These are phyloP conservation scores for Lepidocyrtinus sp. DNA, from an alignment of 2,888 invertebrate genomes.

Conservation along the genomic window DNA sequence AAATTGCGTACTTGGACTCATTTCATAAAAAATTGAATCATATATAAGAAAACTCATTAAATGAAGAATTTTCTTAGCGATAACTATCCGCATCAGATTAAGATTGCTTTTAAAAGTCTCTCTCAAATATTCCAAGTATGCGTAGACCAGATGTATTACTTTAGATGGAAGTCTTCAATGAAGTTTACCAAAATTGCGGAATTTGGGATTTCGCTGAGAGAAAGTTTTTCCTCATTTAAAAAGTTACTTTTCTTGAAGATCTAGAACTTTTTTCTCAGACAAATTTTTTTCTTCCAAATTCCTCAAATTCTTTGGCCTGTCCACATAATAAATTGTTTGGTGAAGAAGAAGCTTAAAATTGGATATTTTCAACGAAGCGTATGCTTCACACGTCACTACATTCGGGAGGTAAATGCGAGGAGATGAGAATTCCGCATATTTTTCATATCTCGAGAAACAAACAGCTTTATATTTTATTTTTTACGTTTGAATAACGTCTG, in stretches of 20 bases:
- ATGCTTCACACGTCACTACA: too few species aligned
- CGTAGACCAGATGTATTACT: constrained; percentile 6
- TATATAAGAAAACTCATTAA: background rate
- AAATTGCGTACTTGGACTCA: constrained; percentile 25
- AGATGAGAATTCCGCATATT: background rate
- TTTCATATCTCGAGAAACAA: background rate
- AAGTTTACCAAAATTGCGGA: constrained; percentile 1
- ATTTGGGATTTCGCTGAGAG: background rate
- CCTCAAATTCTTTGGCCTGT: constrained; percentile 32
- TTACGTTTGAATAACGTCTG: background rate
- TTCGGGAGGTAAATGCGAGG: background rate
- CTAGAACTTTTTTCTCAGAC: constrained; percentile 16
- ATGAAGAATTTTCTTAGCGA: background rate
- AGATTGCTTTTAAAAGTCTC: background rate
- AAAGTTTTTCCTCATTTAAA: background rate
- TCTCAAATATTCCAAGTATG: constrained; percentile 6
- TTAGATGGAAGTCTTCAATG: background rate
- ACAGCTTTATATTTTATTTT: too few species aligned
- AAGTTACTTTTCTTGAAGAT: constrained; percentile 11
- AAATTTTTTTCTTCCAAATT: constrained; percentile 21
- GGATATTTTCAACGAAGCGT: constrained; percentile 28
- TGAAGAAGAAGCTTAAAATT: constrained; percentile 27
- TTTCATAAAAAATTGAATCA: background rate
- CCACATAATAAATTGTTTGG: constrained; percentile 17
- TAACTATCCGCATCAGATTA: background rate